Percentiles rank a stretch among this genome's conserved stretches.
Conservation (phyloP, 2,797 vertebrate species). For the Girardinus metallicus region DNA sequence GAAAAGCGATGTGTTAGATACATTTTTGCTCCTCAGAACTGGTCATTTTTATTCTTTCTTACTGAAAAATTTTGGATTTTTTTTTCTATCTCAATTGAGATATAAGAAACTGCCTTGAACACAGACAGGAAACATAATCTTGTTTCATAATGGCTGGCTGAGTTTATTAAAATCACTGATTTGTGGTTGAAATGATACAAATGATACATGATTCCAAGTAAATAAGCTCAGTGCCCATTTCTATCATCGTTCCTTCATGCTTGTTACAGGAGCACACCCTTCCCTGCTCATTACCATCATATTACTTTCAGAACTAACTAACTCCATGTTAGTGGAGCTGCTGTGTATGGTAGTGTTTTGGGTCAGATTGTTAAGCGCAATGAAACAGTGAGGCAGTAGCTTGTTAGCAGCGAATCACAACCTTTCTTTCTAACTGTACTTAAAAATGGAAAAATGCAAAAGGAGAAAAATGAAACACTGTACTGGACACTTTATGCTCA, state of each 20-base stretch:
- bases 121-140: neutral
- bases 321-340: neutral
- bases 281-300: conserved; percentile 1
- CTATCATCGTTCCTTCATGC: neutral
- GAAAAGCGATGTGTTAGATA: neutral
- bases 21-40: neutral
- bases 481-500: neutral
- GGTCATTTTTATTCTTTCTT: neutral
- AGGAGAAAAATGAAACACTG: neutral
- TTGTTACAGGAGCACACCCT: neutral
- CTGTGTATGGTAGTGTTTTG: neutral
- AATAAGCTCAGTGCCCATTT: neutral
- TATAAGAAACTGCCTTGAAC: neutral
- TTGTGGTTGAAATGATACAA: neutral
- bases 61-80: neutral
- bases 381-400: neutral
- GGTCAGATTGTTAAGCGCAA: neutral
- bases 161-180: neutral
- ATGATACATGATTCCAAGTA: neutral
- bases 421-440: neutral
- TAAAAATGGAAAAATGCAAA: neutral
- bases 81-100: neutral
- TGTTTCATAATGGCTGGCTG: neutral
- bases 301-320: neutral
- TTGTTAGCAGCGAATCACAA: conserved; percentile 1